A percentile compares a stretch with the other conserved stretches of the same genome.
Conservation (phyloP, 1,140 invertebrate genomes). For the Holotrichia oblita region DNA sequence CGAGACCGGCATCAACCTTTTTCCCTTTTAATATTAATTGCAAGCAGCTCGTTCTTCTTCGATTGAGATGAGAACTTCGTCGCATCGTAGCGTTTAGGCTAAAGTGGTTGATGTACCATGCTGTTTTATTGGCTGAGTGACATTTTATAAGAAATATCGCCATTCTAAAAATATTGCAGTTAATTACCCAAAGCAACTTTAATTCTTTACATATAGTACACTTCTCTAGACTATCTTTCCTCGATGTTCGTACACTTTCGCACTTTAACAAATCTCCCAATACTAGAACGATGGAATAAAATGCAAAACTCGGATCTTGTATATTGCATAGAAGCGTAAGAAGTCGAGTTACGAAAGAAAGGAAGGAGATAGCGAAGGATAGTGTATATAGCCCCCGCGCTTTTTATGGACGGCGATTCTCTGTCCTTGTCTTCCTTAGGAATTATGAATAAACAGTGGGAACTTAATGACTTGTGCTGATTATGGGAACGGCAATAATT, state of each 20-base stretch:
- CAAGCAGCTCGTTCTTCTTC: conserved; percentile 33
- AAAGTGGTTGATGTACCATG: conserved; percentile 61
- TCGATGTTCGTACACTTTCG: conserved; percentile 24
- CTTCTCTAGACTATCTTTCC: conserved; percentile 37
- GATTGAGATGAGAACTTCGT: conserved; percentile 37
- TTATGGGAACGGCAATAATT: conserved; percentile 60
- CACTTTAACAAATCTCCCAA: conserved; percentile 41
- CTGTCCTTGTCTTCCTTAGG: conserved; percentile 40
- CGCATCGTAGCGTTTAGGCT: conserved; percentile 31
- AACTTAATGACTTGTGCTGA: conserved; percentile 61
- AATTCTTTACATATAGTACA: conserved; percentile 53
- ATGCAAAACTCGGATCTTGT: neutral
- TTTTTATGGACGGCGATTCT: conserved; percentile 52
- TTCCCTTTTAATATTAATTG: conserved; percentile 38
- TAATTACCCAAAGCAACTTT: conserved; percentile 60
- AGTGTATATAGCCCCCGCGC: conserved; percentile 40
- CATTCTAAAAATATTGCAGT: conserved; percentile 58
- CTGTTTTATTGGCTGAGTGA: conserved; percentile 66
- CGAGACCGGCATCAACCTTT: conserved; percentile 38
- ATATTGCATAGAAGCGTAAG: neutral
- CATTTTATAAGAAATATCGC: conserved; percentile 62
- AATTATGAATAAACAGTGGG: conserved; percentile 60
- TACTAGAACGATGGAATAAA: neutral
- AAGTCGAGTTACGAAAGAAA: neutral
- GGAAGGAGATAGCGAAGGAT: conserved; percentile 5